Base-by-base conservation (phyloP, 2,888 invertebrate species). In the Biston stratarius region DNA sequence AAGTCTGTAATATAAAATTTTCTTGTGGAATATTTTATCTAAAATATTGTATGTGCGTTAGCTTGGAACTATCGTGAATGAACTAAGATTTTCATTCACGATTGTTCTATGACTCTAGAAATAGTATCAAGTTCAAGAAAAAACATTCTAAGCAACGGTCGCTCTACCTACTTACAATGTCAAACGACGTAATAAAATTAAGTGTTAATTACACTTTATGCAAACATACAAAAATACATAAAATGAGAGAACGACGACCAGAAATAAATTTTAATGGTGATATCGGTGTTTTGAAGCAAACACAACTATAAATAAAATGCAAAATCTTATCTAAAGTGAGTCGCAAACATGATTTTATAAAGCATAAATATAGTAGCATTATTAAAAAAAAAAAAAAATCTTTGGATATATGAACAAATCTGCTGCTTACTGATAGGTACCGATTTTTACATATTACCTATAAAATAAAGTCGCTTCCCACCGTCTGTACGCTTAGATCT, bases 251-350 rank as follows among this genome's bases (percentile, higher is more conserved):
- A 47, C 14, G 40, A 33, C 9, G 40, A 55, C 55, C 55, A 11
- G 14, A 36, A 38, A 45, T 53, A 36, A 61, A 55, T 61, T 34
- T n/a, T 38, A 11, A 6, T 14, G 8, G 33, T 33, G 33, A 49
- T 33, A 49, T 33, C 33, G 52, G 8, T 15, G 24, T 42, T 56
- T 49, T 42, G 49, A 48, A 33, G 49, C 56, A 56, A 62, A 62
- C 62, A 62, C 10, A 34, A 12, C 36, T 33, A 49, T 62, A 62
- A 56, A 62, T 62, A 49, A 62, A 0, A 38, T 56, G 64, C 45
- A 34, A 8, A 52, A 11, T 42, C 55, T 55, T 55, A 55, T 55
- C 55, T 55, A 12, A 55, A 24, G 24, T 40, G 55, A 24, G 53
- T 15, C 40, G 40, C 40, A 53, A 53, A 53, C 53, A 40, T 24